These are phyloP conservation scores for Batillaria attramentaria DNA, from an alignment of 1,140 invertebrate species.

Conservation along the genomic window DNA sequence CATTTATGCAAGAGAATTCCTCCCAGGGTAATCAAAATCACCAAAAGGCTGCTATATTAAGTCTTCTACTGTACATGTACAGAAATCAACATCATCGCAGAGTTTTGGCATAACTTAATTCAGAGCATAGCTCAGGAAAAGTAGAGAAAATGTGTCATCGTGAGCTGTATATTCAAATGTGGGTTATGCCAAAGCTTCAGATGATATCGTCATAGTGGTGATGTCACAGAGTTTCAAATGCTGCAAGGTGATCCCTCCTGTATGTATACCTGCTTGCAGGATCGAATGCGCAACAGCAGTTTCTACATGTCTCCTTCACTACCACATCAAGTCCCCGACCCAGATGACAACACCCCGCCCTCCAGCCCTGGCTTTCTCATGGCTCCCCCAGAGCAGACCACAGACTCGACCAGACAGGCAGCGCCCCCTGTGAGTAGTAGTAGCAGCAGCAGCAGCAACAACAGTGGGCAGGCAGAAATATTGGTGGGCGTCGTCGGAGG, in stretches of 20 bases:
- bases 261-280: background rate
- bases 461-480: background rate
- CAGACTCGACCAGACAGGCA: background rate
- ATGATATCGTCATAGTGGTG: too few species aligned
- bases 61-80: too few species aligned
- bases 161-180: too few species aligned
- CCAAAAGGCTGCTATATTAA: too few species aligned
- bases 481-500: background rate
- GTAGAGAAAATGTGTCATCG: too few species aligned
- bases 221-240: background rate
- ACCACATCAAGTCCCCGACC: conserved; percentile 9
- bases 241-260: background rate
- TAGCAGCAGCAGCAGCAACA: background rate
- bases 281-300: conserved; percentile 24
- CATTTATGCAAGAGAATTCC: too few species aligned
- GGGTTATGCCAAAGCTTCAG: too few species aligned
- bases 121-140: too few species aligned
- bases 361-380: background rate
- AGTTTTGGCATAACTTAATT: too few species aligned
- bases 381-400: background rate
- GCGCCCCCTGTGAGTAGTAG: background rate
- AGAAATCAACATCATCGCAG: too few species aligned
- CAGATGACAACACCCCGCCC: conserved; percentile 9
- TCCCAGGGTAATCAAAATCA: too few species aligned
- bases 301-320: background rate